Evolutionary conservation across 1,140 invertebrate genomes (phyloP).

Genomic region (Drosophila elegans): DNA sequence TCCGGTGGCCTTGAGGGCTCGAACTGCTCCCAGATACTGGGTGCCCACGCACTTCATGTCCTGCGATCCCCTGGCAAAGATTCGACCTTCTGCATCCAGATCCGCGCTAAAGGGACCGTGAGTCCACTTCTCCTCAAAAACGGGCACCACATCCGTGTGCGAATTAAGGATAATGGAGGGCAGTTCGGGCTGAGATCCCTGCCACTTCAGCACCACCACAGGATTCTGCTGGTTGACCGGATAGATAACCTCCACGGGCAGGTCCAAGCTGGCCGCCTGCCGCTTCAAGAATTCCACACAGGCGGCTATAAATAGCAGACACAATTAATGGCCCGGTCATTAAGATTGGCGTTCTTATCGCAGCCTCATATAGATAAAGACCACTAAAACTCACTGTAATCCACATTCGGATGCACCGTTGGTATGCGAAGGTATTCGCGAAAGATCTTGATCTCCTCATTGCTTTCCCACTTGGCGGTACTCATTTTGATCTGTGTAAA

Average conservation of each 20-base stretch:
- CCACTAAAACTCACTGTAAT: constrained; percentile 89
- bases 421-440: constrained; percentile 92
- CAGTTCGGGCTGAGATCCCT: constrained; percentile 88
- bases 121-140: constrained; percentile 88
- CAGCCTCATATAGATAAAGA: constrained; percentile 1
- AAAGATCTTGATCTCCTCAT: constrained; percentile 91
- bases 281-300: constrained; percentile 88
- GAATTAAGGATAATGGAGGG: constrained; percentile 92
- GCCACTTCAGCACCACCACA: constrained; percentile 91
- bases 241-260: constrained; percentile 86
- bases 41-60: constrained; percentile 86
- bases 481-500: constrained; percentile 42
- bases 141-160: constrained; percentile 95
- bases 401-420: constrained; percentile 92
- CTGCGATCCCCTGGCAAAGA: constrained; percentile 92
- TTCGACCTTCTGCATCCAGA: constrained; percentile 90
- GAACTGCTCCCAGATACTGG: constrained; percentile 89
- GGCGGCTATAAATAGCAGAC: constrained; percentile 88
- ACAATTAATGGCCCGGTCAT: constrained; percentile 75
- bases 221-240: constrained; percentile 86
- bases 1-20: constrained; percentile 87
- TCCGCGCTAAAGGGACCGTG: constrained; percentile 90
- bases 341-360: constrained; percentile 17
- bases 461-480: constrained; percentile 85
- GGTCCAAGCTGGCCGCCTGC: constrained; percentile 87